Percentiles rank a stretch among this genome's conserved stretches.
Evolutionary conservation across 2,888 invertebrate species (phyloP).

Genomic region (Oxycera nigricornis): DNA sequence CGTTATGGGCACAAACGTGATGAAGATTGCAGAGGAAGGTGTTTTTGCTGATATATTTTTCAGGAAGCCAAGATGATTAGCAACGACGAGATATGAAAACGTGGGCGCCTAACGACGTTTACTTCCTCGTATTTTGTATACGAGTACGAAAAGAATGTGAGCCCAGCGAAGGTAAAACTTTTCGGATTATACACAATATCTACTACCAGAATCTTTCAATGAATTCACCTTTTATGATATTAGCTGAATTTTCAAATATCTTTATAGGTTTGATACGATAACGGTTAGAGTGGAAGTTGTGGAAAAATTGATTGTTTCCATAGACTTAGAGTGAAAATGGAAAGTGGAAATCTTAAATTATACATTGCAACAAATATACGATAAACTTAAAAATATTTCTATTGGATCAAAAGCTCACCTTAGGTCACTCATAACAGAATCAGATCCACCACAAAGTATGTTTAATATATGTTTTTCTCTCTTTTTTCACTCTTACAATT

Average conservation of each 20-base stretch:
- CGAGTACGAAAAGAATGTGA: background rate
- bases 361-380: too few relatives aligned
- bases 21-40: background rate
- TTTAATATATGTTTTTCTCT: too few relatives aligned
- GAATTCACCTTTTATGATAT: background rate
- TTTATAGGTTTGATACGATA: background rate
- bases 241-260: slow-evolving; percentile 3
- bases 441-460: too few relatives aligned
- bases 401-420: too few relatives aligned
- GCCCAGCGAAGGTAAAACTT: background rate
- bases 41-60: slow-evolving; percentile 8
- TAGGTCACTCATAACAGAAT: too few relatives aligned
- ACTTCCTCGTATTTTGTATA: background rate
- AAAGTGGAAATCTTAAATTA: too few relatives aligned
- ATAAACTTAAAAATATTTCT: too few relatives aligned
- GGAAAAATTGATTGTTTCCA: background rate
- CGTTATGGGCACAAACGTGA: slow-evolving; percentile 8
- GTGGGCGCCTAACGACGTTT: slow-evolving; percentile 14
- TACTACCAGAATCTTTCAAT: background rate
- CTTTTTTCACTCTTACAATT: too few relatives aligned
- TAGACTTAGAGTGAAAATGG: background rate
- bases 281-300: background rate
- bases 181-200: background rate
- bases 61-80: slow-evolving; percentile 25
- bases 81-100: slow-evolving; percentile 19